Evolutionary conservation across 2,888 invertebrate genomes (phyloP), one percentile per base, ranked within the genome.

Genomic region (Phaedon cochleariae): DNA sequence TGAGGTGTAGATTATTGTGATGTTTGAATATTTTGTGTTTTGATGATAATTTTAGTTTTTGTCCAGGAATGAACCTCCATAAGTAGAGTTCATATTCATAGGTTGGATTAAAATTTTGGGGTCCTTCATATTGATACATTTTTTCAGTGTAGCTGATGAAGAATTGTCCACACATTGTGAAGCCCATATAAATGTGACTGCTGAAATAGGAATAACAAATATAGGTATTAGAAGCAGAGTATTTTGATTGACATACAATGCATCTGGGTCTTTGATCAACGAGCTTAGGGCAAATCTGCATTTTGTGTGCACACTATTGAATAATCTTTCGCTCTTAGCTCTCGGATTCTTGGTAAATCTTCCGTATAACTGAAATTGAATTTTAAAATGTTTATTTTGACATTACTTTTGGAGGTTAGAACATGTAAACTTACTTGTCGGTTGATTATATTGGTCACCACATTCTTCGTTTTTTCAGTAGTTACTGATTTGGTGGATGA

Each of bases 101-200:
- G 62, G 74, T 52, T 61, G 74, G 72, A 63, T 72, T 71, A 61
- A 78, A 74, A 62, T 70, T 76, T 26, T 73, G 67, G 31, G 69
- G 69, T 22, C 62, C 66, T 21, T 71, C 57, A 31, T 76, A 72
- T 62, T 80, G 77, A 54, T 73, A 71, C 15, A 75, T 62, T 63
- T 74, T 80, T 68, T 81, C 81, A 17, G 78, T 95, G 83, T 96
- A 97, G 70, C 96, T 96, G 74, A 97, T 86, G 70, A 97, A 88
- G 85, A 92, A 97, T 84, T 95, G 93, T 12, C 97, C 96, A 82
- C 96, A 96, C 76, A 94, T 92, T n/a, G 95, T 95, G 80, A 97
- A 92, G 6, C 97, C 97, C 91, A 97, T 94, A 80, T 95, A 94
- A 71, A 96, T 90, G 82, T 97, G 96, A 72, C 95, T 94, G 72